A percentile compares a stretch with the other conserved stretches of the same genome.
Conservation (phyloP, 2,888 invertebrate genomes). For the Hirtodrosophila trivittata region DNA sequence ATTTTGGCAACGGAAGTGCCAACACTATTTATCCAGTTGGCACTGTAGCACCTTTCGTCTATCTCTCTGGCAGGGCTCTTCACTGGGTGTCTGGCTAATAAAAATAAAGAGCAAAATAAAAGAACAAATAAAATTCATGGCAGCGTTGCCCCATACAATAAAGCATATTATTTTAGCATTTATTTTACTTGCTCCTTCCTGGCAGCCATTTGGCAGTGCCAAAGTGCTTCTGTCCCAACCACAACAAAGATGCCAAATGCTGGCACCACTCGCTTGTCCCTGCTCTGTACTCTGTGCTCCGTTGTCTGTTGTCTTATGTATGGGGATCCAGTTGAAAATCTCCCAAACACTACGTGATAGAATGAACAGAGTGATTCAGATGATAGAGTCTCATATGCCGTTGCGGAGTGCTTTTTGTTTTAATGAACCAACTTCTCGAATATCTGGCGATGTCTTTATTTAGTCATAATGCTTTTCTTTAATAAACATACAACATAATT, state of each 20-base stretch:
- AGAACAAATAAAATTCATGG: conserved; percentile 46
- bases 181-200: conserved; percentile 47
- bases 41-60: conserved; percentile 37
- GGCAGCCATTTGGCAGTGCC: conserved; percentile 54
- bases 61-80: conserved; percentile 3
- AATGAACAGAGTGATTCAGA: conserved; percentile 23
- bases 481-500: no score
- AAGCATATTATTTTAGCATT: conserved; percentile 66
- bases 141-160: conserved; percentile 44
- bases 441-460: background rate
- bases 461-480: no score
- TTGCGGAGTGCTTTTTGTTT: conserved; percentile 1
- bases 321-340: conserved; percentile 15
- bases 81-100: conserved; percentile 39
- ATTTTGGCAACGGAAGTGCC: conserved; percentile 13
- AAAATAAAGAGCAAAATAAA: conserved; percentile 53
- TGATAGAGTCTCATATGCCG: conserved; percentile 17
- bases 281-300: no score
- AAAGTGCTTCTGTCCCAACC: conserved; percentile 46
- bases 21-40: conserved; percentile 26
- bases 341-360: conserved; percentile 51
- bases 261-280: conserved; percentile 32
- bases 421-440: conserved; percentile 10
- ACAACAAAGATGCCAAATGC: conserved; percentile 23
- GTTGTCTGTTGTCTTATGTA: conserved; percentile 29